Percentiles rank a stretch among this genome's conserved stretches.
These are phyloP conservation scores for Nothoprocta perdicaria DNA, from an alignment of 2,113 vertebrate genomes.

Conservation along the genomic window DNA sequence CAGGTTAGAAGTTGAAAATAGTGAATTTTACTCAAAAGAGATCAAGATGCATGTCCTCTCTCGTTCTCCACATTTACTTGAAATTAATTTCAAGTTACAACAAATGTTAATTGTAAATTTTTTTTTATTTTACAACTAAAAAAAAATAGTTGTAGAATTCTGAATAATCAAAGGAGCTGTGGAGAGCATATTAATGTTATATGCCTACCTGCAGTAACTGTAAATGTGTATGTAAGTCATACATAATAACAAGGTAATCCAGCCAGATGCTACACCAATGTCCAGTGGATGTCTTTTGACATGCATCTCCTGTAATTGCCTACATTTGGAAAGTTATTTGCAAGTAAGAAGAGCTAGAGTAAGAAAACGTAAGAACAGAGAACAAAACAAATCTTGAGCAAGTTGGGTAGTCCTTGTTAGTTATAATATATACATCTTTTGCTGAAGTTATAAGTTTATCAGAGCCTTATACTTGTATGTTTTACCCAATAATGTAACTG, in stretches of 20 bases:
- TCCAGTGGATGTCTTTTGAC: neutral
- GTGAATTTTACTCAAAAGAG: neutral
- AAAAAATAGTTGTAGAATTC: accelerated
- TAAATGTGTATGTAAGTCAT: neutral
- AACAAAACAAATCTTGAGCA: neutral
- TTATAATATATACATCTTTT: neutral
- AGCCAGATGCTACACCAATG: neutral
- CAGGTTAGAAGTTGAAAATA: neutral
- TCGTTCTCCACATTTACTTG: neutral
- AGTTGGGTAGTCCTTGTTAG: neutral
- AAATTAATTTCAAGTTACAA: too few species aligned
- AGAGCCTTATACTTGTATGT: neutral
- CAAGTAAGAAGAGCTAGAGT: neutral
- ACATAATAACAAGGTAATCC: neutral
- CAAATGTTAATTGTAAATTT: too few species aligned
- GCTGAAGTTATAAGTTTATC: neutral
- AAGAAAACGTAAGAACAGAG: neutral
- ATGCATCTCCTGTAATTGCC: neutral
- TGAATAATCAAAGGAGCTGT: neutral
- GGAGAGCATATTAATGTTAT: neutral
- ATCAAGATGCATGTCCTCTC: neutral
- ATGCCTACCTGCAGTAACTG: neutral
- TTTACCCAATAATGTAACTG: neutral
- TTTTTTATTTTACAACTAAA: too few species aligned
- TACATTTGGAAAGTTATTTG: neutral